Conservation (phyloP, 92 coral and sea anemone genomes). For the Anthopleura xanthogrammica region DNA sequence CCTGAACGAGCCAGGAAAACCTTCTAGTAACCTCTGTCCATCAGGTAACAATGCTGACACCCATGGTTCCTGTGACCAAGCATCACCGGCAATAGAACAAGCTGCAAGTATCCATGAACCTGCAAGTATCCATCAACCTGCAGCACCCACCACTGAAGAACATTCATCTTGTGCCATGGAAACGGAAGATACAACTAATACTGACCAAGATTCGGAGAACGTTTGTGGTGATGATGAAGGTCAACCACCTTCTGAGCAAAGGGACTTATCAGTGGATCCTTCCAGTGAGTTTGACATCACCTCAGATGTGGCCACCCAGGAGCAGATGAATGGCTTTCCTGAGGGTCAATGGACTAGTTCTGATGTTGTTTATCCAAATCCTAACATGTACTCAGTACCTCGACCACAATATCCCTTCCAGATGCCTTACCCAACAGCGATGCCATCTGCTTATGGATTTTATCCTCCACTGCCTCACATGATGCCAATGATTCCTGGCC, state of each 20-base stretch:
- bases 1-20: neutral
- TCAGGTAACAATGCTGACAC: neutral
- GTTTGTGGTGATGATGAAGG: neutral
- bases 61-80: neutral
- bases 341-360: neutral
- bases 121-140: neutral
- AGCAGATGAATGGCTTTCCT: neutral
- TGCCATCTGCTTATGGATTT: slow-evolving; percentile 30
- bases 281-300: neutral
- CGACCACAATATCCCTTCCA: slow-evolving; percentile 22
- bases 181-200: neutral
- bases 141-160: neutral
- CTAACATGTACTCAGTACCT: slow-evolving; percentile 4
- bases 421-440: slow-evolving; percentile 3
- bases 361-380: slow-evolving; percentile 3
- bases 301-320: neutral
- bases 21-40: neutral
- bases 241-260: neutral
- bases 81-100: neutral
- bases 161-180: neutral
- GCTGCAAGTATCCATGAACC: neutral
- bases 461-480: slow-evolving; percentile 33
- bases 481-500: slow-evolving; percentile 37
- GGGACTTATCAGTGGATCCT: neutral
- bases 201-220: neutral